Conservation (phyloP, 2,113 vertebrate species). For the Scomber japonicus region DNA sequence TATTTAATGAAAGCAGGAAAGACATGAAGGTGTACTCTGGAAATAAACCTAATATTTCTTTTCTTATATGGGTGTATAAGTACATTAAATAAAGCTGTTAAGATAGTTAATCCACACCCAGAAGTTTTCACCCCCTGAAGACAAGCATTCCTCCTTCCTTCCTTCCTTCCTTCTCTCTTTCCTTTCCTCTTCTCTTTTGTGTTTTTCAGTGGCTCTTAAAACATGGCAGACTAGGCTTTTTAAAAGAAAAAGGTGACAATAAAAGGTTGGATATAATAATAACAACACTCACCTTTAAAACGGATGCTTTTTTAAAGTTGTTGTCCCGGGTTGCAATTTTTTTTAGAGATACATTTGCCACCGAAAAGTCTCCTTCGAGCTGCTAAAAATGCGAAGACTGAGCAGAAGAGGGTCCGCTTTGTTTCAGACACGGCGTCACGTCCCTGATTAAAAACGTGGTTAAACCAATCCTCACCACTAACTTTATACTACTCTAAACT, state of each 20-base stretch:
- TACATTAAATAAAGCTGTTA: not conserved
- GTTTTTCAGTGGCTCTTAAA: not conserved
- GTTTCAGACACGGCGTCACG: constrained; percentile 32
- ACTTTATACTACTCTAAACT: not conserved
- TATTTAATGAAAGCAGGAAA: not conserved
- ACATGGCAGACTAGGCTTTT: not conserved
- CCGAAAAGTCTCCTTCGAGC: not conserved
- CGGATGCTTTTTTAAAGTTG: not conserved
- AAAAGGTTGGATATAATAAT: not conserved
- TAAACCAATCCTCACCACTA: not conserved
- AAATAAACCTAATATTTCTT: not conserved
- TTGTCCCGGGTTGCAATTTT: constrained; percentile 1
- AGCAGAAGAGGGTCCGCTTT: constrained; percentile 50
- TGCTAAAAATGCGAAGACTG: too few species aligned
- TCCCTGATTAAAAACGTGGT: not conserved
- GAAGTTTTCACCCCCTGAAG: constrained; percentile 52
- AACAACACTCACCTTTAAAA: constrained; percentile 55
- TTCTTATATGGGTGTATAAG: too few species aligned
- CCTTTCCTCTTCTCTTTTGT: not conserved
- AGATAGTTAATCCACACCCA: constrained; percentile 62
- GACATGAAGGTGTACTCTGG: not conserved
- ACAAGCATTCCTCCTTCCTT: constrained; percentile 31
- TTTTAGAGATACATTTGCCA: constrained; percentile 49
- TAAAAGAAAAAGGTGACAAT: not conserved
- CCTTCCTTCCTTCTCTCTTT: constrained; percentile 11